Conservation (phyloP, 2,113 vertebrate genomes). For the Microcebus lehilahytsara region DNA sequence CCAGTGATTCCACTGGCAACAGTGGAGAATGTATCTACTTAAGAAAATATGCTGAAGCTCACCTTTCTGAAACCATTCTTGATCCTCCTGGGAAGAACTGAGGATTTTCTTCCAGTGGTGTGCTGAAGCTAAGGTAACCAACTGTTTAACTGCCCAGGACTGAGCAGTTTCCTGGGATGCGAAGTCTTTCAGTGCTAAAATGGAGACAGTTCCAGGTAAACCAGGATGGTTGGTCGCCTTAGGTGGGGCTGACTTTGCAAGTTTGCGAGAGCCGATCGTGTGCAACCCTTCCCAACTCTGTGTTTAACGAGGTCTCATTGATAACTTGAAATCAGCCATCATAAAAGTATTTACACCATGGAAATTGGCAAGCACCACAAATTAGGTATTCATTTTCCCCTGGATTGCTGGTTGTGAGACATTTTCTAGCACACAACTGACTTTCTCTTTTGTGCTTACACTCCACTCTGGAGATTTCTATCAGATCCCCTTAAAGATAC, state of each 20-base stretch:
- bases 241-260: not conserved
- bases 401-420: not conserved
- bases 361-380: not conserved
- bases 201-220: not conserved
- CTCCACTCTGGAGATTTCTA: not conserved
- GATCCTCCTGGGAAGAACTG: not conserved
- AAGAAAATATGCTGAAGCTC: not conserved
- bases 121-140: not conserved
- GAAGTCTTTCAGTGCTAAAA: not conserved
- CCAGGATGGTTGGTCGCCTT: no score
- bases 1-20: not conserved
- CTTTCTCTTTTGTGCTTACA: not conserved
- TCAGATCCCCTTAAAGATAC: not conserved
- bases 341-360: not conserved
- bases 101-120: not conserved
- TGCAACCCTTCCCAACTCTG: not conserved
- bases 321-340: not conserved
- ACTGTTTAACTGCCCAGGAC: not conserved
- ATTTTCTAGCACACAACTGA: not conserved
- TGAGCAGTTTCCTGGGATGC: not conserved
- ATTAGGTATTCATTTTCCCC: not conserved
- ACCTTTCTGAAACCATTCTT: not conserved
- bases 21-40: not conserved
- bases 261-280: not conserved
- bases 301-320: not conserved